Conservation (phyloP, 2,113 vertebrate species). For the Neolamprologus sp. region DNA sequence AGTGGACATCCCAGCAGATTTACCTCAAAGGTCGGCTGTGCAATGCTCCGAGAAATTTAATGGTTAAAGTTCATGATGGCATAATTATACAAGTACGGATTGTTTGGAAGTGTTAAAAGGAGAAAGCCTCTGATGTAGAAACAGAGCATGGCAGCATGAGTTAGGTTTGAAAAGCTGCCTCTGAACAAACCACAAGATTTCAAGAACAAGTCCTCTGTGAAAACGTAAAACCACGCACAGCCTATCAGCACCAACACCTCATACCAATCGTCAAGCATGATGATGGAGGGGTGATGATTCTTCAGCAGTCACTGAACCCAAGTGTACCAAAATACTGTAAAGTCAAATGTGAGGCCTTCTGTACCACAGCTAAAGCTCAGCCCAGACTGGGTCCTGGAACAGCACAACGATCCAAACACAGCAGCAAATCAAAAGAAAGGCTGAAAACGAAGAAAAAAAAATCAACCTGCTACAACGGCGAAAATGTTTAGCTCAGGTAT, state of each 20-base stretch:
- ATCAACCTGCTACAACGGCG: not conserved
- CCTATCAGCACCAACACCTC: not conserved
- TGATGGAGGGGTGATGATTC: not conserved
- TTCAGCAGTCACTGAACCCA: not conserved
- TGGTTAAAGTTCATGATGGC: not conserved
- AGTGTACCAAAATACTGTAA: not conserved
- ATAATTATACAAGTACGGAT: not conserved
- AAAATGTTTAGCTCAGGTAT: not conserved
- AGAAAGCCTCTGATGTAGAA: not conserved
- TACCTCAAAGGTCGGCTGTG: not conserved
- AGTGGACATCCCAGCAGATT: not conserved
- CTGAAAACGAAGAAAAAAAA: not conserved
- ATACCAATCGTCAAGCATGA: not conserved
- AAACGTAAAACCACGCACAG: not conserved
- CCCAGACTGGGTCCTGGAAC: not conserved
- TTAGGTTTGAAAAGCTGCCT: not conserved
- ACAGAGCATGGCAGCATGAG: rapidly evolving
- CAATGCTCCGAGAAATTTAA: not conserved
- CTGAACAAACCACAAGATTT: not conserved
- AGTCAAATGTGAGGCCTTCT: not conserved
- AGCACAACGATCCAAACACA: not conserved
- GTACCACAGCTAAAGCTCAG: not conserved
- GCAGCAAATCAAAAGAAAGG: not conserved
- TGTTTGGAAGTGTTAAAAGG: not conserved
- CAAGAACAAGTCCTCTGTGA: not conserved